These are phyloP conservation scores for Mormyrops boulengeri DNA, from an alignment of 2,797 vertebrate species.

Conservation along the genomic window DNA sequence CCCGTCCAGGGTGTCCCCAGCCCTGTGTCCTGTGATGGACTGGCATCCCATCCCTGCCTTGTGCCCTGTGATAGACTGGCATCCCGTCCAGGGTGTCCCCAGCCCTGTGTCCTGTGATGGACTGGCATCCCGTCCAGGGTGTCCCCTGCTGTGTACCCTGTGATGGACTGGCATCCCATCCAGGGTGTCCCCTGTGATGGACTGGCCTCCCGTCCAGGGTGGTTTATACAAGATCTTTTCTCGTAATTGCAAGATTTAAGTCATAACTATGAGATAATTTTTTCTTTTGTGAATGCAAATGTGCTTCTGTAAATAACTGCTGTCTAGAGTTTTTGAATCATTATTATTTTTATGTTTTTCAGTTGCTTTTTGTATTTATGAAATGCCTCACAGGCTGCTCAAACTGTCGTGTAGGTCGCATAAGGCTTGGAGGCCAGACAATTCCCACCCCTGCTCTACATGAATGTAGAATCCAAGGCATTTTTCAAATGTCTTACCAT, in stretches of 20 bases:
- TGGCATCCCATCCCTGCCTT: no score
- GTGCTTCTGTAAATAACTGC: background rate
- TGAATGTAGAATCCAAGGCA: background rate
- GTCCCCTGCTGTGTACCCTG: no score
- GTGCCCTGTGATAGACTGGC: no score
- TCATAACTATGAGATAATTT: background rate
- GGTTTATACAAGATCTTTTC: background rate
- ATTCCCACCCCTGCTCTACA: background rate
- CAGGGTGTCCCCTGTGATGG: background rate
- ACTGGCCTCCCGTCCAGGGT: background rate
- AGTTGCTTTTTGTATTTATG: background rate
- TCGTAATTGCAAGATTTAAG: background rate
- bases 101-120: no score
- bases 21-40: no score
- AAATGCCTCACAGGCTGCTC: background rate
- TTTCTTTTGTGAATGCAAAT: background rate
- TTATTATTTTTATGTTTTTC: background rate
- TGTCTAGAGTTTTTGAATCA: background rate
- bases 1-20: no score
- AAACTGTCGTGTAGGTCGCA: background rate
- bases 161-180: background rate
- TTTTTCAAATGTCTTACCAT: background rate
- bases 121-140: no score
- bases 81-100: no score
- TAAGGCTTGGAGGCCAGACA: background rate